Percentiles rank a stretch among this genome's conserved stretches.
Evolutionary conservation across 92 coral and sea anemone genomes (phyloP).

Genomic region (Phenganax marumi): DNA sequence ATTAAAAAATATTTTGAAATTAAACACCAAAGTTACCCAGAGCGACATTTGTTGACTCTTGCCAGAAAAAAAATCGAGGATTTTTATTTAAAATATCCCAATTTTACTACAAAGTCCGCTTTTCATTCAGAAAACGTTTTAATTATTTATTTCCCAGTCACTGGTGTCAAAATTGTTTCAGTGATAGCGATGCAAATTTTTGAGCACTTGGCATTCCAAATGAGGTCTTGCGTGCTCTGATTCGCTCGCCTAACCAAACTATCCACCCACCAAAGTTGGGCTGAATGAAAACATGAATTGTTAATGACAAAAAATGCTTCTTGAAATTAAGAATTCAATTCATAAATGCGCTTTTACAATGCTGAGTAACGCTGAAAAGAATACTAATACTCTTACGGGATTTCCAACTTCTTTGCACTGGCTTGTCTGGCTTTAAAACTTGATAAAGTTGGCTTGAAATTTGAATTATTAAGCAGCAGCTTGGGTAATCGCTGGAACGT

Average conservation of each 20-base stretch:
- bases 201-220: neutral
- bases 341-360: neutral
- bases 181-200: neutral
- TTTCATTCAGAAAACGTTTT: neutral
- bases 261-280: neutral
- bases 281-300: constrained; percentile 12
- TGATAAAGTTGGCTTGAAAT: neutral
- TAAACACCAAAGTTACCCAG: neutral
- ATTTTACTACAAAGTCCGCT: neutral
- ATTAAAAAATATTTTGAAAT: neutral
- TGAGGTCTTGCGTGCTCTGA: neutral
- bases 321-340: neutral
- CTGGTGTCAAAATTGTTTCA: constrained; percentile 1
- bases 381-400: neutral
- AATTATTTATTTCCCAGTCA: neutral
- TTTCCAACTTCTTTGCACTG: neutral
- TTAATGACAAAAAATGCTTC: neutral
- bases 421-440: neutral
- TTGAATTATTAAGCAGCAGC: neutral
- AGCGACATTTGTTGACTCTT: neutral
- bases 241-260: neutral
- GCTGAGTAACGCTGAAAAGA: neutral
- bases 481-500: neutral
- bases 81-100: neutral
- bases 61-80: neutral